phyloP scores from a whole-genome alignment of 2,888 invertebrate species.

The Hirtodrosophila duncani region DNA sequence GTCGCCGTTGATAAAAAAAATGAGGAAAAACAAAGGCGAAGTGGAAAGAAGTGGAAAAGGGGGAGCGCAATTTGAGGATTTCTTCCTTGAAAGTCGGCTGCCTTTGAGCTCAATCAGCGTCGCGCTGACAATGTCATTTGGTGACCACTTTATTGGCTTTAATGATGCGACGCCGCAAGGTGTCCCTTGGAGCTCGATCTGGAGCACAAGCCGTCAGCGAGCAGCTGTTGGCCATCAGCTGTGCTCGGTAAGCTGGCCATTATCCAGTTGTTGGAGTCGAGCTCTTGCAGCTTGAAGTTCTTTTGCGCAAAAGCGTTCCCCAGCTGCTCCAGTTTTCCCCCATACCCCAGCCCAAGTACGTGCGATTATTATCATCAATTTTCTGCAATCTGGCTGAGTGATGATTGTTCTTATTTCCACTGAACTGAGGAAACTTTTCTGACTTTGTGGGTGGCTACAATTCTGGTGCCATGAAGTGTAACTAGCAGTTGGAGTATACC shows the following conservation, averaged over 20 bases:
- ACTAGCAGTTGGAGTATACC: constrained; percentile 9
- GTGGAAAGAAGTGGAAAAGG: constrained; percentile 17
- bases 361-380: constrained; percentile 76
- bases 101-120: constrained; percentile 37
- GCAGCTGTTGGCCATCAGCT: constrained; percentile 57
- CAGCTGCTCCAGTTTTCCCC: constrained; percentile 1
- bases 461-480: constrained; percentile 24
- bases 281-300: constrained; percentile 25
- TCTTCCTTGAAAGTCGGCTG: constrained; percentile 11
- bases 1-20: constrained; percentile 45
- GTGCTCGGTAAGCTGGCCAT: not conserved
- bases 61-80: not conserved
- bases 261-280: constrained; percentile 25
- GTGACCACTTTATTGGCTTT: constrained; percentile 57
- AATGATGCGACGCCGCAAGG: constrained; percentile 49
- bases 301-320: constrained; percentile 23
- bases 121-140: constrained; percentile 66
- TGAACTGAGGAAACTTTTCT: constrained; percentile 39
- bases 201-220: constrained; percentile 4
- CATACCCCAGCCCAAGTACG: constrained; percentile 35
- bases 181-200: constrained; percentile 32
- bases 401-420: constrained; percentile 57
- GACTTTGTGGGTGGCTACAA: constrained; percentile 23
- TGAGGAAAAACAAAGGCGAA: not conserved
- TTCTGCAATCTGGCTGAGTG: constrained; percentile 63